phyloP scores from a whole-genome alignment of 1,140 invertebrate species.

The Drosophila virilis region DNA sequence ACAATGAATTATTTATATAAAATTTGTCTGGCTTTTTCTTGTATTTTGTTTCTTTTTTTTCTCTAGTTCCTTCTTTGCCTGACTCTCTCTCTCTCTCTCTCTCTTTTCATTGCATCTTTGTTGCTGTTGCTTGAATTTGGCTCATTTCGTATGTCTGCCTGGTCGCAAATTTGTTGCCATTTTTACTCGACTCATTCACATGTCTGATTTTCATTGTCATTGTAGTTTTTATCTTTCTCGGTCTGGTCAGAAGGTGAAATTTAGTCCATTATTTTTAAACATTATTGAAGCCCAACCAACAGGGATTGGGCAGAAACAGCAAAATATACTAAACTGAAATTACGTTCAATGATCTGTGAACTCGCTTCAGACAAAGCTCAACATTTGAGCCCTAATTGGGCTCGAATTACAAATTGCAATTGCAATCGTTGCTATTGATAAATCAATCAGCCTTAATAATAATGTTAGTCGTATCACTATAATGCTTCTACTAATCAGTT shows the following conservation, averaged over 20 bases:
- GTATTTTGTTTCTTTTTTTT: constrained; percentile 12
- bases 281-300: constrained; percentile 31
- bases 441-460: too few species aligned
- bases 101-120: constrained; percentile 30
- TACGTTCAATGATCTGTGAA: neutral
- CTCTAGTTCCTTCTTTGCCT: too few species aligned
- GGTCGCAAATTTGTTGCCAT: constrained; percentile 57
- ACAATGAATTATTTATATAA: constrained; percentile 84
- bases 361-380: neutral
- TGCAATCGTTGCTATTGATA: too few species aligned
- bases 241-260: constrained; percentile 60
- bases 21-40: constrained; percentile 76
- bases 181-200: constrained; percentile 29
- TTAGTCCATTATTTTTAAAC: constrained; percentile 47
- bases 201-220: constrained; percentile 11
- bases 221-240: constrained; percentile 21
- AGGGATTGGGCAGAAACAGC: neutral
- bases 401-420: too few species aligned
- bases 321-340: neutral
- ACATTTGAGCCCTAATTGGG: neutral
- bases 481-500: too few species aligned
- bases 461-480: too few species aligned
- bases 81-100: neutral
- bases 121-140: constrained; percentile 21
- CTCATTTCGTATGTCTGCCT: constrained; percentile 38